phyloP scores from a whole-genome alignment of 2,888 invertebrate species.

The Villa cingulata region DNA sequence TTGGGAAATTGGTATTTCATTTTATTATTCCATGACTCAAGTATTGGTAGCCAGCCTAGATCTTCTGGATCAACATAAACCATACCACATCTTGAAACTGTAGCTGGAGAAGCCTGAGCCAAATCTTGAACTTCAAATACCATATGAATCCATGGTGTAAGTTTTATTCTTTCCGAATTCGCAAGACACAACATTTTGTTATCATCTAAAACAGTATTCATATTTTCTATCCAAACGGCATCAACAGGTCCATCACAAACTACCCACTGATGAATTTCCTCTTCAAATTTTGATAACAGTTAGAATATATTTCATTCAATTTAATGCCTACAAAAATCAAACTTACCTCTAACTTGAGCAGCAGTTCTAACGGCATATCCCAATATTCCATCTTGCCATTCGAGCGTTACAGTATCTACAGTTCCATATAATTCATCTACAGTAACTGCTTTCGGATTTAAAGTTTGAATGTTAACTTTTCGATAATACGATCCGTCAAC shows the following conservation, averaged over 20 bases:
- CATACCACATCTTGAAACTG: constrained; percentile 75
- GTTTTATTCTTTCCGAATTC: constrained; percentile 80
- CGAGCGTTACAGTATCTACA: constrained; percentile 67
- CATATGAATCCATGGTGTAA: constrained; percentile 81
- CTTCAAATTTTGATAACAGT: constrained; percentile 15
- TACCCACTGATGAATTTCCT: constrained; percentile 75
- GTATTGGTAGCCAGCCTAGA: constrained; percentile 65
- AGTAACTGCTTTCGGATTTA: constrained; percentile 81
- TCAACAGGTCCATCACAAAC: constrained; percentile 87
- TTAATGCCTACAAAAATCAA: too few relatives aligned
- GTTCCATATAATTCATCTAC: constrained; percentile 83
- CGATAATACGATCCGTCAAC: constrained; percentile 49
- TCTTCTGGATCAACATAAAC: constrained; percentile 80
- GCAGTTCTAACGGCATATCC: constrained; percentile 39
- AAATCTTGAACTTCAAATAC: constrained; percentile 75
- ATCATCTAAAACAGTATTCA: constrained; percentile 85
- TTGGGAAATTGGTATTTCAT: constrained; percentile 39
- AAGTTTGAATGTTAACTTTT: constrained; percentile 59
- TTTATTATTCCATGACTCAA: constrained; percentile 59
- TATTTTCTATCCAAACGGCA: constrained; percentile 88
- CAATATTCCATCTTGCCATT: constrained; percentile 83
- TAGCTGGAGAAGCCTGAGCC: constrained; percentile 82
- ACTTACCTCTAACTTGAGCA: constrained; percentile 25
- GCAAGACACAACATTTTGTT: constrained; percentile 88
- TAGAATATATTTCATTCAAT: too few relatives aligned